Evolutionary conservation across 2,888 invertebrate species (phyloP), one percentile per base, ranked within the genome.

Genomic region (Serripes groenlandicus): DNA sequence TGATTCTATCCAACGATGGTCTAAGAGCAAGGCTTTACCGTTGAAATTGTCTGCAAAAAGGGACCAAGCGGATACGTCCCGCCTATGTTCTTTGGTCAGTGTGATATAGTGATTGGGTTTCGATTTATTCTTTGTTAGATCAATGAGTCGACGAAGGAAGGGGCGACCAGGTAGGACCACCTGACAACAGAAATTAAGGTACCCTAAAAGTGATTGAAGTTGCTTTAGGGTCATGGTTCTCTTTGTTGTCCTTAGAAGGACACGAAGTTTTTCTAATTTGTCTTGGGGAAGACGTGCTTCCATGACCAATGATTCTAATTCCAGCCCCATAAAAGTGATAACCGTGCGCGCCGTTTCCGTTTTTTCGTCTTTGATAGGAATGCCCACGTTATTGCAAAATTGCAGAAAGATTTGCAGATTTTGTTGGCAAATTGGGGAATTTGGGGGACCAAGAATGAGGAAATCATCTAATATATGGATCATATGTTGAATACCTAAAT

Each of bases 381-480:
- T 69, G 1, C 70, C 77, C 34, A 83, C 28, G 0, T 37, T 4
- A 0, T n/a, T 0, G 37, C 78, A 78, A 11, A 83, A 49, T 15
- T 18, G 2, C 3, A 78, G 60, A 69, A 83, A 79, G 21, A 1
- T 15, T 1, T 66, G 21, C 9, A 78, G 62, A 23, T 71, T n/a
- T 0, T 66, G 18, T 7, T 78, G 62, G 28, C 78, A 72, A 1
- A 2, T 4, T 30, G 1, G 3, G 4, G 42, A 37, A 15, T 21
- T 5, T 15, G 30, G 54, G 0, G 64, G 69, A 4, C 60, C 60
- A 21, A 81, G 0, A 26, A 85, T 60, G 0, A 85, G 52, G 26
- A 85, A 82, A 60, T 85, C 85, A 52, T 82, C 85, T 28, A 82
- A 26, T 18, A 85, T 76, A 37, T 82, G 81, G 7, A 78, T 76